Evolutionary conservation across 1,140 invertebrate genomes (phyloP), one percentile per base, ranked within the genome.

Genomic region (Listronotus oregonensis): DNA sequence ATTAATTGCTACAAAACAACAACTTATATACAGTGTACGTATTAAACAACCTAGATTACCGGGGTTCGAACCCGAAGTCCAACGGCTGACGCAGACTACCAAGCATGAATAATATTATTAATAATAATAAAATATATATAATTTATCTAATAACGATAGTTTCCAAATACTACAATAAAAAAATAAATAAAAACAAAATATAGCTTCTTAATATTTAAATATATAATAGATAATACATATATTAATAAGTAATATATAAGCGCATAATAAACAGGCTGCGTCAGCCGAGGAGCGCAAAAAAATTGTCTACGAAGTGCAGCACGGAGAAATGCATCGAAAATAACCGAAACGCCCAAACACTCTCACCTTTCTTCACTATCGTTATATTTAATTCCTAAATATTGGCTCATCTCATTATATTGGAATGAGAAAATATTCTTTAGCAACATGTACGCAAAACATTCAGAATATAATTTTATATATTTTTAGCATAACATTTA

Each of bases 1-100:
- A 75, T 75, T 75, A 76, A 60, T 76, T 76, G 73, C 74, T 78
- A 78, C 75, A 77, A 78, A 78, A 77, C 75, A 79, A 79, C 77
- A 79, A 79, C 73, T 74, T 79, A 79, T 79, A 70, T 79, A 79
- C 77, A 79, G 66, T 69, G 69, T 74, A 76, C 73, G 71, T 75
- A 74, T 66, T 71, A 74, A 77, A 75, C 72, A 76, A 76, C 75
- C 73, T 73, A 76, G 75, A 71, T 69, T 64, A 58, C 42, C 31
- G 11, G 47, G 67, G 68, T 63, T 51, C 49, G 31, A 42, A 49
- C 57, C 61, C 62, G 14, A 15, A 18, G 43, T 66, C 49, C 46
- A 59, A 55, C 67, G 68, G 56, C 67, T 66, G 70, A 52, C 69
- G 42, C 57, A 65, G 55, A 66, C 65, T 52, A 47, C 31, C 39